Evolutionary conservation across 2,797 vertebrate species (phyloP), one percentile per base, ranked within the genome.

Genomic region (Danio tinwini): DNA sequence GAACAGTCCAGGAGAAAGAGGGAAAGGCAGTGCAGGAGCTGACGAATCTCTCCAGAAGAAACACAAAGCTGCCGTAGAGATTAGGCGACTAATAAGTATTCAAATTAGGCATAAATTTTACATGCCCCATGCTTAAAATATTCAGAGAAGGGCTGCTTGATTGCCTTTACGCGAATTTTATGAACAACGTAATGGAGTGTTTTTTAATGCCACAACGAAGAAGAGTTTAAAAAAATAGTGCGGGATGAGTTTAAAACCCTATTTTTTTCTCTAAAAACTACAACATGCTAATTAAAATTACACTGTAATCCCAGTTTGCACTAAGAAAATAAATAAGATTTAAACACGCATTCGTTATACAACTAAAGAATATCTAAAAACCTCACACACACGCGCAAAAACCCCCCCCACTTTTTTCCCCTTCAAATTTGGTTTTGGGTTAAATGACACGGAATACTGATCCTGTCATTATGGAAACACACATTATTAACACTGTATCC

Each of bases 31-130:
- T 52, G 45, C 7, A 61, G 40, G 89, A 88, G 86, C 91, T 95
- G 94, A 97, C 96, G 94, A 95, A 96, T 95, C 94, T 96, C 94
- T 93, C 93, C 93, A 92, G 89, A 91, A 92, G 93, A 95, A 93
- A 97, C 94, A 96, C 93, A 96, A 96, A 96, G 95, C 94, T 95
- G 93, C 94, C 92, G 94, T 93, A 91, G 92, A 97, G 95, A 97
- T 96, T 95, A 97, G 94, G 92, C 93, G 92, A 93, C 95, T 96
- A 98, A 97, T 97, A 97, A 97, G 94, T 97, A 98, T 98, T 98
- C 96, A 98, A 97, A 98, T 98, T 95, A 97, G 95, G 94, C 95
- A 98, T 98, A 96, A 97, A 98, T 98, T 98, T 98, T 98, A 96
- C 96, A 98, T 98, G 97, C 89, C 94, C 92, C 90, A 94, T 96